A percentile compares a stretch with the other conserved stretches of the same genome.
Conservation (phyloP, 2,113 vertebrate genomes). For the Maccullochella peelii region DNA sequence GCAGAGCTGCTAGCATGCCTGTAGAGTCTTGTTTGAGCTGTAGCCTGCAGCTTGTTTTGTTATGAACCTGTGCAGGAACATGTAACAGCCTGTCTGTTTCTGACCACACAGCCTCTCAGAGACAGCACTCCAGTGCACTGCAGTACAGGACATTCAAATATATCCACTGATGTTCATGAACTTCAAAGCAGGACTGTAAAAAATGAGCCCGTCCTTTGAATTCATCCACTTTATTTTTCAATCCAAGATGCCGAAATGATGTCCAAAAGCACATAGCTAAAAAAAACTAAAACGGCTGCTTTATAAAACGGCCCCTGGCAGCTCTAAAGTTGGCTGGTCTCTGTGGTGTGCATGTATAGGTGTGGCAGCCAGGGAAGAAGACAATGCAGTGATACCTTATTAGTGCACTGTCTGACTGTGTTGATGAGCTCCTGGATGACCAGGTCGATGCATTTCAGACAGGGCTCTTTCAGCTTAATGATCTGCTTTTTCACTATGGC, state of each 20-base stretch:
- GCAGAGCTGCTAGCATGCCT: not conserved
- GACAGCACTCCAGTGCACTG: slow-evolving; percentile 46
- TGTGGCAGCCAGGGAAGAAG: slow-evolving; percentile 45
- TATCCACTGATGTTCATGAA: not conserved
- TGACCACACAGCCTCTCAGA: slow-evolving; percentile 47
- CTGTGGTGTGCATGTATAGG: slow-evolving; percentile 45
- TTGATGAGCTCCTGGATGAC: slow-evolving; percentile 98
- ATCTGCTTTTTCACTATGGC: slow-evolving; percentile 99
- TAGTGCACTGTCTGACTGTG: slow-evolving; percentile 96
- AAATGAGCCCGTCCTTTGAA: slow-evolving; percentile 11
- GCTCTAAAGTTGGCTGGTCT: slow-evolving; percentile 18
- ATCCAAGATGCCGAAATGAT: not conserved
- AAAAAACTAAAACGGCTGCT: not conserved
- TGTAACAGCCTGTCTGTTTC: slow-evolving; percentile 21
- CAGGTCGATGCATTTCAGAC: slow-evolving; percentile 97
- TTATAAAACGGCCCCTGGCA: slow-evolving; percentile 17
- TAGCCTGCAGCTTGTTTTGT: slow-evolving; percentile 65
- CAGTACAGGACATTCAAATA: slow-evolving; percentile 9
- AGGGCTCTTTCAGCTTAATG: slow-evolving; percentile 98
- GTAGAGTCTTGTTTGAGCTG: not conserved
- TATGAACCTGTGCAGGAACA: slow-evolving; percentile 43
- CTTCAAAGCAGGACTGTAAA: slow-evolving; percentile 12
- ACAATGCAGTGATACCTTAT: slow-evolving; percentile 89
- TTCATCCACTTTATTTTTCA: slow-evolving; percentile 4
- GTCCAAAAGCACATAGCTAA: not conserved